Conservation (phyloP, 2,113 vertebrate genomes). For the Empidonax alnorum region DNA sequence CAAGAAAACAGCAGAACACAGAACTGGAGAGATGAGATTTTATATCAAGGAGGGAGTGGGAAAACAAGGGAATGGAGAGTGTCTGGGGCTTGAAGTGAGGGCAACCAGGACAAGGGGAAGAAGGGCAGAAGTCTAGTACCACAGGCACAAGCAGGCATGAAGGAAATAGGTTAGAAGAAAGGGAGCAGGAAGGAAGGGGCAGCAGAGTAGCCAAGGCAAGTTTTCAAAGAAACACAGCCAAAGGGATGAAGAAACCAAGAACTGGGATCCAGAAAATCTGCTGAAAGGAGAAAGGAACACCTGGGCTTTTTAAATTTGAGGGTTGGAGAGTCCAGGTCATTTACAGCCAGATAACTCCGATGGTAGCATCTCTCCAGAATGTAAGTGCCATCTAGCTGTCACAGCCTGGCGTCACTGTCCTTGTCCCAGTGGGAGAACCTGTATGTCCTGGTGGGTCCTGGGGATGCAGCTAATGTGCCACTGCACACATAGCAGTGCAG, state of each 20-base stretch:
- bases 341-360: background rate
- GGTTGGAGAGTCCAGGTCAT: background rate
- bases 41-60: background rate
- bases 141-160: background rate
- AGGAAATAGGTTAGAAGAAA: background rate
- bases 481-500: accelerated
- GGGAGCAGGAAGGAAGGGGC: background rate
- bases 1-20: background rate
- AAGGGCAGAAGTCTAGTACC: background rate
- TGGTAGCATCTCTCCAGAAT: accelerated
- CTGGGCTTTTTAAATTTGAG: background rate
- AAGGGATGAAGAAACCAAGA: background rate
- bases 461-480: too few species aligned
- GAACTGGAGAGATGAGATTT: background rate
- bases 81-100: background rate
- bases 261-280: background rate
- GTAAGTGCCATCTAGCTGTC: accelerated
- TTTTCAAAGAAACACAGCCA: background rate
- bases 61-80: background rate
- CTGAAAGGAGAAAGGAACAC: background rate
- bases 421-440: background rate
- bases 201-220: background rate
- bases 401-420: background rate
- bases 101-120: background rate
- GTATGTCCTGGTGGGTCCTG: background rate